Conservation (phyloP, 2,113 vertebrate species). For the Sapayoa aenigma region DNA sequence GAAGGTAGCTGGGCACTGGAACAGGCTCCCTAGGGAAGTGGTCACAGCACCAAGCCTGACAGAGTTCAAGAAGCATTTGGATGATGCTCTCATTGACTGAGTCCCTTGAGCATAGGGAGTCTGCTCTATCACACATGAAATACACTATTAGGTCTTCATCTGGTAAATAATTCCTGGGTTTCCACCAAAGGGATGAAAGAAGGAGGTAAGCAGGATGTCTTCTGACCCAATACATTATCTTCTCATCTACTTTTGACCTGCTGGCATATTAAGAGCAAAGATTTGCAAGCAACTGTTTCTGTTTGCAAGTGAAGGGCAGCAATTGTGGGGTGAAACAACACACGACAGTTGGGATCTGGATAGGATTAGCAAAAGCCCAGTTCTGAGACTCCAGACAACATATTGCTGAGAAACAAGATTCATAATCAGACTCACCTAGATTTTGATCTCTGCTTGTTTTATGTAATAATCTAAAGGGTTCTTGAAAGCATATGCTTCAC, state of each 20-base stretch:
- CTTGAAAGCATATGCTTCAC: not conserved
- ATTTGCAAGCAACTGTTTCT: not conserved
- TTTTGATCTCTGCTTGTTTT: not conserved
- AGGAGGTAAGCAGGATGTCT: not conserved
- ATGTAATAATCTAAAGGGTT: not conserved
- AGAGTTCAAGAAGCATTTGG: not conserved
- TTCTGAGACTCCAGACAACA: not conserved
- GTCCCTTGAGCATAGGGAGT: not conserved
- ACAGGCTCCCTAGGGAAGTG: not conserved
- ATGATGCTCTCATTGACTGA: not conserved
- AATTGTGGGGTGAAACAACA: not conserved
- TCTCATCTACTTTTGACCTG: not conserved
- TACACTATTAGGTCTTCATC: not conserved
- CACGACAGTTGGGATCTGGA: fast-evolving
- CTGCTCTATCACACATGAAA: not conserved
- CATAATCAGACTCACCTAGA: not conserved
- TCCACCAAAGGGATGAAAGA: not conserved
- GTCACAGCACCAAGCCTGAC: not conserved
- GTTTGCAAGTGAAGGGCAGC: not conserved
- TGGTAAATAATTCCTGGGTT: not conserved
- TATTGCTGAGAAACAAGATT: not conserved
- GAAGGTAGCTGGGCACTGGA: not conserved
- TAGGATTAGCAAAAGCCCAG: not conserved
- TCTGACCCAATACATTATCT: not conserved
- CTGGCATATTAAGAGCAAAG: not conserved